Evolutionary conservation across 2,113 vertebrate species (phyloP).

Genomic region (Pristiophorus japonicus): DNA sequence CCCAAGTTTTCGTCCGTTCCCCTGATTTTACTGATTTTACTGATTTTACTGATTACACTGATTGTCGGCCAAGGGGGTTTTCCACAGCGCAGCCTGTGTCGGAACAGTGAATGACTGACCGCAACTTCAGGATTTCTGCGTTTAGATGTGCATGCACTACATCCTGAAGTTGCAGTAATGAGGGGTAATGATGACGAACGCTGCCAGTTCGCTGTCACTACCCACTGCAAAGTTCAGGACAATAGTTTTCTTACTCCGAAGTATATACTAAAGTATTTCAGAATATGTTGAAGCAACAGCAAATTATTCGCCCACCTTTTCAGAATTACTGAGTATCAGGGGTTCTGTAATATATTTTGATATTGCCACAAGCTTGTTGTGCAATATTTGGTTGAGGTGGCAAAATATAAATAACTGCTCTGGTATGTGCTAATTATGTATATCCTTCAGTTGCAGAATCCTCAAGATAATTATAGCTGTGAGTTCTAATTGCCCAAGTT

Average conservation of each 20-base stretch:
- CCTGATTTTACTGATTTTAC: no score
- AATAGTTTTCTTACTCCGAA: neutral
- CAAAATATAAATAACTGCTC: constrained; percentile 10
- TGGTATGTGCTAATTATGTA: neutral
- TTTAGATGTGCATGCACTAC: no score
- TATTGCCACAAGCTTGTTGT: neutral
- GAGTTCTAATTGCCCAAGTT: neutral
- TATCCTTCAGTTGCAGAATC: neutral
- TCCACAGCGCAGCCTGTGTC: no score
- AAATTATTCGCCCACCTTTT: neutral
- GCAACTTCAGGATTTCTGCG: no score
- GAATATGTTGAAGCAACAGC: neutral
- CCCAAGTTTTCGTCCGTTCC: no score
- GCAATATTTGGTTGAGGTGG: neutral
- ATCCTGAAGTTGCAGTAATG: no score
- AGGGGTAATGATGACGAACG: no score
- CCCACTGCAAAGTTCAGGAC: no score
- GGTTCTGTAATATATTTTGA: neutral
- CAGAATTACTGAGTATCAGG: neutral
- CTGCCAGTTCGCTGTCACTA: no score
- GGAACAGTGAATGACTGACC: no score
- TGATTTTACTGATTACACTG: no score
- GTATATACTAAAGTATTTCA: neutral
- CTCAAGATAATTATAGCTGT: constrained; percentile 8
- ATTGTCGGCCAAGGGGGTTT: no score